Evolutionary conservation across 1,140 invertebrate species (phyloP), one percentile per base, ranked within the genome.

Genomic region (Antheraea mylitta): DNA sequence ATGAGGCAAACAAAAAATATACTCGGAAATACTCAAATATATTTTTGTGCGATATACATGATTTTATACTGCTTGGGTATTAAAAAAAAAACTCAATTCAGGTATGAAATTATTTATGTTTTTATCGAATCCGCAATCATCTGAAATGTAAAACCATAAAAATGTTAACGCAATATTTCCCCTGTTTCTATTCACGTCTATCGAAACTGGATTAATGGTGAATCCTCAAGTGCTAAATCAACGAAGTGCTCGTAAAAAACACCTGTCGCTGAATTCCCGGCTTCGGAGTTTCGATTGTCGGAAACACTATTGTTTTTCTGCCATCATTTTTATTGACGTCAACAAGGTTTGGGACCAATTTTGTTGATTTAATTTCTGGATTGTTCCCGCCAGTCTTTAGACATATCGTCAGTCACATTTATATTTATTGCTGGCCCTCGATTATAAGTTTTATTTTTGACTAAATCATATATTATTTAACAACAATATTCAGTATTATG

Each of bases 191-290:
- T 89, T 88, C 80, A 76, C 75, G 80, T 84, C 77, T 72, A 73
- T 79, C 75, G 81, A 78, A 88, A 86, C 71, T 76, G 80, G 87
- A 88, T 87, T 90, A 90, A 90, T 85, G 83, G 83, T 80, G 80
- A 85, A 88, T 87, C 81, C 78, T 79, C 75, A 76, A 77, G 78
- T 73, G 79, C 76, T 87, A 90, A 90, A 90, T 87, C 84, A 86
- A 79, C 62, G 60, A 77, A 79, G 80, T 68, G 76, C 68, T 81
- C 87, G 84, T 90, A 87, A 89, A 90, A 90, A 85, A 88, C 87
- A 90, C 87, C 87, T 90, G 87, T 87, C 86, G 82, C 76, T 79
- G 73, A 81, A 85, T 85, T 76, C 78, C 58, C 68, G 76, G 75
- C 79, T 61, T 80, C 80, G 74, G 85, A 85, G 69, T 80, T 87